Conservation (phyloP, 2,888 invertebrate species). For the Eupithecia exiguata region DNA sequence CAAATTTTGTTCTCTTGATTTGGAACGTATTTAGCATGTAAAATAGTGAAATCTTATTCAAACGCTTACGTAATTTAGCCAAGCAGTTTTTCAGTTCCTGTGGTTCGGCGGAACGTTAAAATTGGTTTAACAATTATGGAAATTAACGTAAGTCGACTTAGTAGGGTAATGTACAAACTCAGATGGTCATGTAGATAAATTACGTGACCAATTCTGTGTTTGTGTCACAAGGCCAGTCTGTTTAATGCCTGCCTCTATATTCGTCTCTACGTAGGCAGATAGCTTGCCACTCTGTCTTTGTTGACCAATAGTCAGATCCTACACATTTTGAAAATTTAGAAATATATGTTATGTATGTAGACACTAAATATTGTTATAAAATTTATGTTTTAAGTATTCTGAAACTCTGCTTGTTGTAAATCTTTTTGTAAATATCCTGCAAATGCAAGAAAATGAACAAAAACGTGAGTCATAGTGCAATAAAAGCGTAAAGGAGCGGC, state of each 20-base stretch:
- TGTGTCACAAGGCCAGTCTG: slow-evolving; percentile 55
- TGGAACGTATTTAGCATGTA: slow-evolving; percentile 23
- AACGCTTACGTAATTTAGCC: slow-evolving; percentile 18
- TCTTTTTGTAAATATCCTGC: slow-evolving; percentile 4
- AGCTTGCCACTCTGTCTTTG: slow-evolving; percentile 13
- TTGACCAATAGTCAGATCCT: slow-evolving; percentile 11
- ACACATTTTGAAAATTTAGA: not conserved
- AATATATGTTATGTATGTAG: not conserved
- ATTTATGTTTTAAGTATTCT: not conserved
- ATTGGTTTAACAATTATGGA: slow-evolving; percentile 30
- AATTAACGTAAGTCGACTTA: slow-evolving; percentile 36
- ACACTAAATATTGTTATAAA: not conserved
- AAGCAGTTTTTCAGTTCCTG: slow-evolving; percentile 21
- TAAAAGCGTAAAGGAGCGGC: slow-evolving; percentile 54
- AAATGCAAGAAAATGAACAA: slow-evolving; percentile 15
- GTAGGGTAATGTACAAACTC: slow-evolving; percentile 7
- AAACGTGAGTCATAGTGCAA: slow-evolving; percentile 44
- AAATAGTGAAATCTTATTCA: slow-evolving; percentile 38
- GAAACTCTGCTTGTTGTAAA: not conserved
- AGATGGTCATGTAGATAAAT: slow-evolving; percentile 32
- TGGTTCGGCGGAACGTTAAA: slow-evolving; percentile 8
- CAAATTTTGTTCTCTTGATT: slow-evolving; percentile 18
- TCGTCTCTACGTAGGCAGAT: slow-evolving; percentile 51
- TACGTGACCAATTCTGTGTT: slow-evolving; percentile 45
- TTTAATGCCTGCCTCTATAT: slow-evolving; percentile 54